Conservation (phyloP, 1,140 invertebrate genomes). For the Drosophila sproati region DNA sequence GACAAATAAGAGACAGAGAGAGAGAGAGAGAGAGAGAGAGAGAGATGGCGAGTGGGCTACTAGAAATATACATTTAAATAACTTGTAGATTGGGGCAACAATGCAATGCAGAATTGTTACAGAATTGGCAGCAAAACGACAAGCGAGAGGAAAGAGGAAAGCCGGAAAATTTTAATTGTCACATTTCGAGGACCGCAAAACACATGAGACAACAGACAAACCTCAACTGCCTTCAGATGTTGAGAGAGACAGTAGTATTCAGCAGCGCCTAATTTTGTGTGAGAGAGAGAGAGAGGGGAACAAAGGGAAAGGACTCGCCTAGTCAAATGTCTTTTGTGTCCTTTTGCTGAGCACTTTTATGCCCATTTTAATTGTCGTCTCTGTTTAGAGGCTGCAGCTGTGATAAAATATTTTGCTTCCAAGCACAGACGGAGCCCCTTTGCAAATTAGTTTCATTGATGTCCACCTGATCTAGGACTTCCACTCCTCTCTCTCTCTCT, state of each 20-base stretch:
- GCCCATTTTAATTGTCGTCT: conserved; percentile 75
- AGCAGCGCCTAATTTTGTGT: conserved; percentile 46
- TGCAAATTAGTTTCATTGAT: conserved; percentile 74
- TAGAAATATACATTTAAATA: conserved; percentile 30
- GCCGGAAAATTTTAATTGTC: conserved; percentile 60
- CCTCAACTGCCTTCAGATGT: neutral
- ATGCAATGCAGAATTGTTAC: conserved; percentile 3
- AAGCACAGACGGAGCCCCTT: neutral
- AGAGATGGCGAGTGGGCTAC: neutral
- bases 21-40: neutral
- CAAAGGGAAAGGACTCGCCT: conserved; percentile 18
- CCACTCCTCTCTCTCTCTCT: no score
- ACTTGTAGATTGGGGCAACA: neutral
- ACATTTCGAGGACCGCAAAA: conserved; percentile 51
- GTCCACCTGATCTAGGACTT: conserved; percentile 25
- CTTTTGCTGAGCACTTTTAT: conserved; percentile 42
- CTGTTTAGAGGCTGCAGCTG: conserved; percentile 61
- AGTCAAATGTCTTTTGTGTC: neutral
- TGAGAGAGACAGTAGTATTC: neutral
- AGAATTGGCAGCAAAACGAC: conserved; percentile 14
- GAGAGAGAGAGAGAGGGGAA: conserved; percentile 1
- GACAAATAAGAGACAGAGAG: no score
- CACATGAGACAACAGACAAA: conserved; percentile 40
- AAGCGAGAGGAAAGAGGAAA: neutral
- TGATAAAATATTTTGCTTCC: conserved; percentile 58